Percentiles rank a stretch among this genome's conserved stretches.
Conservation (phyloP, 2,888 invertebrate genomes). For the Cyaniris semiargus region DNA sequence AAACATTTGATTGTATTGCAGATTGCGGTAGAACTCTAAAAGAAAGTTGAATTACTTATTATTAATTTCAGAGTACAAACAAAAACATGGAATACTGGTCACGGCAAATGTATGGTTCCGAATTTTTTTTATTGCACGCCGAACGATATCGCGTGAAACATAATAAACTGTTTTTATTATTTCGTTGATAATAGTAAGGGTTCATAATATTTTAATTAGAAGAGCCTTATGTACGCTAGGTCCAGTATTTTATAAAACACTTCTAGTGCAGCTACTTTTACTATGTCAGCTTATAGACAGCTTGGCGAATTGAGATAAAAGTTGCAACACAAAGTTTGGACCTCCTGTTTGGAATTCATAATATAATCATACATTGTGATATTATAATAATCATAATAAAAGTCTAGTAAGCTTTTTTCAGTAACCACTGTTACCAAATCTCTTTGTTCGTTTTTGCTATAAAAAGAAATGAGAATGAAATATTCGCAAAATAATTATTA, state of each 20-base stretch:
- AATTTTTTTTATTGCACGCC: not conserved
- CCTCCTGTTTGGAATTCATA: not conserved
- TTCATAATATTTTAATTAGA: not conserved
- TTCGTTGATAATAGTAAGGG: not conserved
- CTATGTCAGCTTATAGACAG: not conserved
- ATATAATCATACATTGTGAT: too few relatives aligned
- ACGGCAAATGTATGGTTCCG: not conserved
- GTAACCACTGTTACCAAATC: too few relatives aligned
- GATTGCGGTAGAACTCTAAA: not conserved
- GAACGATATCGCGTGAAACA: not conserved
- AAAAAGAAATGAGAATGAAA: conserved; percentile 3
- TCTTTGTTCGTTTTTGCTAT: not conserved
- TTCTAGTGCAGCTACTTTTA: not conserved
- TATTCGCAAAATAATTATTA: conserved; percentile 23
- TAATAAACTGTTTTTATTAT: not conserved
- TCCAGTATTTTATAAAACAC: not conserved
- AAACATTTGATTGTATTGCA: not conserved
- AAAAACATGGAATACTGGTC: not conserved
- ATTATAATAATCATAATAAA: too few relatives aligned
- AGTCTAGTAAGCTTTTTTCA: too few relatives aligned
- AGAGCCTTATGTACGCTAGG: not conserved
- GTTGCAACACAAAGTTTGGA: not conserved
- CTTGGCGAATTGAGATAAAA: not conserved
- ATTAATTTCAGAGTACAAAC: not conserved
- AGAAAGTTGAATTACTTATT: not conserved